Evolutionary conservation across 2,888 invertebrate genomes (phyloP).

Genomic region (Amblyjoppa fuscipennis): DNA sequence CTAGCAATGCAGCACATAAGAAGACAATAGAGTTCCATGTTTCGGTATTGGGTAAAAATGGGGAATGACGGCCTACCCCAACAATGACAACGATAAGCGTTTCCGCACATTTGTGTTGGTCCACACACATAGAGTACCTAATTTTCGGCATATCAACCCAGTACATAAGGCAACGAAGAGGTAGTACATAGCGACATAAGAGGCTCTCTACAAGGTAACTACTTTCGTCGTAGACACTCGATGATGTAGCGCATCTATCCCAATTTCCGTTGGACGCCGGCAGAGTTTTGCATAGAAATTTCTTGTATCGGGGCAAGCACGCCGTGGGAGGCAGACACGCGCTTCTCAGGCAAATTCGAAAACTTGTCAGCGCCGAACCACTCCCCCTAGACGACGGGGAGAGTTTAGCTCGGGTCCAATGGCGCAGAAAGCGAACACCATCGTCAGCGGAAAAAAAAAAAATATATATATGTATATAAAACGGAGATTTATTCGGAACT

Average conservation of each 20-base stretch:
- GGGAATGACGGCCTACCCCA: too few relatives aligned
- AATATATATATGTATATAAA: slow-evolving; percentile 15
- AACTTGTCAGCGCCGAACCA: slow-evolving; percentile 71
- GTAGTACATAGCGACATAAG: neutral
- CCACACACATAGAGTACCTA: too few relatives aligned
- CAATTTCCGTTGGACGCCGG: slow-evolving; percentile 62
- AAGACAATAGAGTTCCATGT: neutral
- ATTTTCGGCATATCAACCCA: neutral
- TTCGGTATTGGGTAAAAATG: too few relatives aligned
- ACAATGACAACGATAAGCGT: too few relatives aligned
- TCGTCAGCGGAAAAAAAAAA: neutral
- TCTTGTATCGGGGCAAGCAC: slow-evolving; percentile 64
- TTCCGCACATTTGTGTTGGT: too few relatives aligned
- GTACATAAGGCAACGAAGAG: neutral
- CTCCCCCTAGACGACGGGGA: slow-evolving; percentile 5
- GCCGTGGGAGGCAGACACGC: slow-evolving; percentile 51
- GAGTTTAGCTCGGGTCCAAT: neutral
- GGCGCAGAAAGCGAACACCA: neutral
- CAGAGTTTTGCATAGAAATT: slow-evolving; percentile 75
- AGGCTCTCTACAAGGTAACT: neutral
- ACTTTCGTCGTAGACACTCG: slow-evolving; percentile 13
- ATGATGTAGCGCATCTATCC: slow-evolving; percentile 56
- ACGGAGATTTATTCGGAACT: slow-evolving; percentile 71
- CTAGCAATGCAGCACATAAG: neutral
- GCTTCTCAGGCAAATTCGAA: slow-evolving; percentile 75